These are phyloP conservation scores for Bradysia coprophila DNA, from an alignment of 1,140 invertebrate genomes.

Conservation along the genomic window DNA sequence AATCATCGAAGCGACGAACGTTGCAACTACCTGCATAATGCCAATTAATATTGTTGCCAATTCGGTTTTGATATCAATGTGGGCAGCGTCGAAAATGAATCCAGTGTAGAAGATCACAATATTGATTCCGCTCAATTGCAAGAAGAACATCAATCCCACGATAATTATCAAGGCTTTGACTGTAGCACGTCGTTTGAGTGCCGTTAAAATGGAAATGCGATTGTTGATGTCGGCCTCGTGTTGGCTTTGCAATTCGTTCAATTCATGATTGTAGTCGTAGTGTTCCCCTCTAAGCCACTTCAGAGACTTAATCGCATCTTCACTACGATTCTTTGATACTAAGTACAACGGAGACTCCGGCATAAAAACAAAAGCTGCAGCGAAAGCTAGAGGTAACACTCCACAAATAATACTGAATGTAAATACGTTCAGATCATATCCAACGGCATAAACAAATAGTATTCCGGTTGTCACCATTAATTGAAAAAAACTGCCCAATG, in stretches of 20 bases:
- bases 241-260: slow-evolving; percentile 36
- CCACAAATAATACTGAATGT: slow-evolving; percentile 37
- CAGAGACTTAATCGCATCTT: slow-evolving; percentile 40
- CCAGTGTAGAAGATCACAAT: slow-evolving; percentile 66
- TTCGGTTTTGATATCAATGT: slow-evolving; percentile 30
- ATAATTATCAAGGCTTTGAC: slow-evolving; percentile 51
- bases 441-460: slow-evolving; percentile 35
- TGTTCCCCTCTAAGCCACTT: slow-evolving; percentile 40
- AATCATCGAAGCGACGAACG: slow-evolving; percentile 45
- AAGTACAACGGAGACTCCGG: slow-evolving; percentile 43
- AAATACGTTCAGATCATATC: slow-evolving; percentile 25
- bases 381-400: slow-evolving; percentile 35
- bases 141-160: slow-evolving; percentile 64
- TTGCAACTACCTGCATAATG: slow-evolving; percentile 53
- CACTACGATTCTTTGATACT: slow-evolving; percentile 34
- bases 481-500: slow-evolving; percentile 49
- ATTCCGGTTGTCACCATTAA: slow-evolving; percentile 45
- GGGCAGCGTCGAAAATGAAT: slow-evolving; percentile 47
- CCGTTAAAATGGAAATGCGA: slow-evolving; percentile 29
- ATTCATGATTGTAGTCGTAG: slow-evolving; percentile 39
- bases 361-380: slow-evolving; percentile 36
- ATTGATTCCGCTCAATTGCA: slow-evolving; percentile 73
- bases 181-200: slow-evolving; percentile 36
- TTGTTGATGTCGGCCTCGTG: slow-evolving; percentile 32
- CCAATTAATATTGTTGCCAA: slow-evolving; percentile 55